phyloP scores from a whole-genome alignment of 2,797 vertebrate genomes.

The Apodemus agrarius region DNA sequence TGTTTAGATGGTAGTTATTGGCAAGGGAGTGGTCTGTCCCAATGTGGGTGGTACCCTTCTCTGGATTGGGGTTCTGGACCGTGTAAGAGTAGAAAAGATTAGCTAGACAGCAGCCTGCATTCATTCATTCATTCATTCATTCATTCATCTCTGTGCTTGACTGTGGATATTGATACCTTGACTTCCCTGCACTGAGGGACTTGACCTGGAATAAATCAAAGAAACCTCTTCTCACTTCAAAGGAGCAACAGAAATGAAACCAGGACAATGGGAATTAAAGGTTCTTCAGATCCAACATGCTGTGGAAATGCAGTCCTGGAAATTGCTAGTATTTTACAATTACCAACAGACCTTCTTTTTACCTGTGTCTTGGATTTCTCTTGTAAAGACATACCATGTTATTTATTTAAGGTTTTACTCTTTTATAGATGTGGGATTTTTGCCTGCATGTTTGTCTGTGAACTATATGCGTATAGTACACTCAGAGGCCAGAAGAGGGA shows the following conservation, averaged over 20 bases:
- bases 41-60: not conserved
- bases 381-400: not conserved
- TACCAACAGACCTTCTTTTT: not conserved
- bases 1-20: not conserved
- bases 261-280: not conserved
- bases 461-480: not conserved
- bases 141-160: not conserved
- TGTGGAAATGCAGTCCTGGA: not conserved
- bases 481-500: not conserved
- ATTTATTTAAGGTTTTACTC: not conserved
- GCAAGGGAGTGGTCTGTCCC: not conserved
- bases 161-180: not conserved
- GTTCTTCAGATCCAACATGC: not conserved
- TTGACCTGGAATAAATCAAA: not conserved
- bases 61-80: not conserved
- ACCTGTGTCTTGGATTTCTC: not conserved
- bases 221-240: not conserved
- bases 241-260: not conserved
- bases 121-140: not conserved
- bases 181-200: not conserved
- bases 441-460: not conserved
- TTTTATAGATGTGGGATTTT: not conserved
- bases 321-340: not conserved
- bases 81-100: not conserved
- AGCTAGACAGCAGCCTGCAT: not conserved